Conservation (phyloP, 2,797 vertebrate genomes). For the Lutjanus argentimaculatus region DNA sequence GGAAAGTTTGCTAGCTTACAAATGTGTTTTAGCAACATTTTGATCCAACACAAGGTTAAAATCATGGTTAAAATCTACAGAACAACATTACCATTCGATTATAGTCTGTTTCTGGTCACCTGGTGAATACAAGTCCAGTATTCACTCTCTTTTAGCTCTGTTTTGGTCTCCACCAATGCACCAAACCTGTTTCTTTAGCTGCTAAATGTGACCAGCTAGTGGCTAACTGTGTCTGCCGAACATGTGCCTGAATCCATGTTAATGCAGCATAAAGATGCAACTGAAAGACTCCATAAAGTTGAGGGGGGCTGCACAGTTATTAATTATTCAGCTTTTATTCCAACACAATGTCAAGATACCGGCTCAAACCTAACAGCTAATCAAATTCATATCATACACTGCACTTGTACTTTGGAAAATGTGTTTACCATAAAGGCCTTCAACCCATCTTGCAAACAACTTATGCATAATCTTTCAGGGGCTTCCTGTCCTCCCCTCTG, state of each 20-base stretch:
- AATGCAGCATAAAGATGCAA: not conserved
- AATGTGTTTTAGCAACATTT: not conserved
- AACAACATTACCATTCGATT: not conserved
- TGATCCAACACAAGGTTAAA: too few relatives aligned
- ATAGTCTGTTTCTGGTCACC: too few relatives aligned
- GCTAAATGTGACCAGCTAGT: not conserved
- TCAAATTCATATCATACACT: not conserved
- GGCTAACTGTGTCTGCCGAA: not conserved
- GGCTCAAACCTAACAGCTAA: not conserved
- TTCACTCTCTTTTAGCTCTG: not conserved
- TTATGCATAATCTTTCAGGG: conserved; percentile 55
- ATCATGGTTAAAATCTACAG: too few relatives aligned
- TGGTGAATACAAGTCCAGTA: not conserved
- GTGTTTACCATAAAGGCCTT: conserved; percentile 37
- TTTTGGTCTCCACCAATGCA: conserved; percentile 3
- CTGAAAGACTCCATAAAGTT: not conserved
- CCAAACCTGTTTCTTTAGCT: not conserved
- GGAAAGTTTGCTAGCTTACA: too few relatives aligned
- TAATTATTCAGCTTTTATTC: not conserved
- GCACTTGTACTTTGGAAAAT: conserved; percentile 25
- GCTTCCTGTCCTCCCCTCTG: conserved; percentile 59
- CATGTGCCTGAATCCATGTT: too few relatives aligned
- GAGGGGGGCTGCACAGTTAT: not conserved
- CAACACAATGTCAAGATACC: not conserved
- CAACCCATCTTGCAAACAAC: conserved; percentile 40